phyloP scores from a whole-genome alignment of 2,797 vertebrate genomes.

The Paedocypris micromegethes region DNA sequence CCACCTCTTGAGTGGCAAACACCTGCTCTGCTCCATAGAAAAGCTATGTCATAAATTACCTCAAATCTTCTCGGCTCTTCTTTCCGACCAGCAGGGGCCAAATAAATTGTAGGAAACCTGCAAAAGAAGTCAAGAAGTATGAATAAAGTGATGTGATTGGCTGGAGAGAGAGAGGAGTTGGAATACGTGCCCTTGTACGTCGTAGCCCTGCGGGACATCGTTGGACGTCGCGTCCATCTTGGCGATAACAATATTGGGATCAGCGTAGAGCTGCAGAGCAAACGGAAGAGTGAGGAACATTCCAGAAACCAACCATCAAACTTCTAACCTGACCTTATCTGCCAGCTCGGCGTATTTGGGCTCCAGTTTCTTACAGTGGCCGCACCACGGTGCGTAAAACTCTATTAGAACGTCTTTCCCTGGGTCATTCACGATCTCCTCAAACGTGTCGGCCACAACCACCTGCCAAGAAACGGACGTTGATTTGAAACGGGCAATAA shows the following conservation, averaged over 20 bases:
- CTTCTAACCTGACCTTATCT: slow-evolving; percentile 40
- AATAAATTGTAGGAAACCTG: slow-evolving; percentile 56
- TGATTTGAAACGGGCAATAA: neutral
- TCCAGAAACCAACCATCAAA: neutral
- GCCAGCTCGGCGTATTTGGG: slow-evolving; percentile 54
- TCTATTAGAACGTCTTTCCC: slow-evolving; percentile 56
- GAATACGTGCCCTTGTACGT: slow-evolving; percentile 14
- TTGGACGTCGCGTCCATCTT: slow-evolving; percentile 59
- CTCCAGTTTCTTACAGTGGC: slow-evolving; percentile 57
- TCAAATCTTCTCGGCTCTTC: slow-evolving; percentile 50
- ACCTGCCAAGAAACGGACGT: slow-evolving; percentile 39
- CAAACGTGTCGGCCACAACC: slow-evolving; percentile 57
- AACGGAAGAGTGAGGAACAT: neutral
- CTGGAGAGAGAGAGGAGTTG: neutral
- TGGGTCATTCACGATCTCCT: slow-evolving; percentile 53
- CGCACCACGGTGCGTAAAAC: slow-evolving; percentile 58
- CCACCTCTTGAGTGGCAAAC: too few species aligned
- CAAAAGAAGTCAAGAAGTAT: neutral
- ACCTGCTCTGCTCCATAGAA: too few species aligned
- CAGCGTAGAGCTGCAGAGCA: slow-evolving; percentile 41
- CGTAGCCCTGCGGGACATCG: slow-evolving; percentile 46
- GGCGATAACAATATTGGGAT: slow-evolving; percentile 52
- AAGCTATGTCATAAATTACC: slow-evolving; percentile 27
- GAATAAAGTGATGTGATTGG: neutral
- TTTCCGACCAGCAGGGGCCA: slow-evolving; percentile 49